Conservation (phyloP, 2,888 invertebrate species). For the Entomobrya multifasciata region DNA sequence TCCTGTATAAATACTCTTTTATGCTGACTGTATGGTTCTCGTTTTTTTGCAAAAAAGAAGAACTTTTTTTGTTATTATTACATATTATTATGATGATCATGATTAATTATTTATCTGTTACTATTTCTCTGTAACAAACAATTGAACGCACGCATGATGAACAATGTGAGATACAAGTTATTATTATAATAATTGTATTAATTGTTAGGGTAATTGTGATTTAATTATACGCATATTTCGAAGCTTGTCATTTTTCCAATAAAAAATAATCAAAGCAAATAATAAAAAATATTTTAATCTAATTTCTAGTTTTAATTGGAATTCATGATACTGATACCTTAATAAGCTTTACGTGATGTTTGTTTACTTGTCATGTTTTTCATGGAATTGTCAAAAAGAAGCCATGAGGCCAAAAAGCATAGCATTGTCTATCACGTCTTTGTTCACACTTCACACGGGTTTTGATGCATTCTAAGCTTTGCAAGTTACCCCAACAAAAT, state of each 20-base stretch:
- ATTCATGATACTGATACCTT: too few relatives aligned
- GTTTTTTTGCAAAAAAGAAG: constrained; percentile 34
- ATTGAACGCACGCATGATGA: constrained; percentile 35
- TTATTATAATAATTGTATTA: not conserved
- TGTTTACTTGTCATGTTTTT: too few relatives aligned
- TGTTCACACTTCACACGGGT: too few relatives aligned
- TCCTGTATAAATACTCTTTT: constrained; percentile 51
- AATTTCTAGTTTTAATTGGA: too few relatives aligned
- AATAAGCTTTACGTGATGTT: not conserved
- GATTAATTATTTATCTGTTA: too few relatives aligned
- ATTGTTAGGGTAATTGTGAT: constrained; percentile 36
- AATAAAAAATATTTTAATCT: not conserved
- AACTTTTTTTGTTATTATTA: constrained; percentile 26
- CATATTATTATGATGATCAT: constrained; percentile 15
- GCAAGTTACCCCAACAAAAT: too few relatives aligned
- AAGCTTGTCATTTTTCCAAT: constrained; percentile 44
- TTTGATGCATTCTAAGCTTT: too few relatives aligned
- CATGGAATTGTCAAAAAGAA: too few relatives aligned
- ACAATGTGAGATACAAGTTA: constrained; percentile 17
- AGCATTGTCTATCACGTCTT: too few relatives aligned
- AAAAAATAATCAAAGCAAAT: constrained; percentile 3
- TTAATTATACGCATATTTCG: constrained; percentile 19
- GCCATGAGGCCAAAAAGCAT: too few relatives aligned
- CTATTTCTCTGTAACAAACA: not conserved
- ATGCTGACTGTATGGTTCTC: constrained; percentile 38